Conservation (phyloP, 53 echinoderm and acorn worm genomes). For the Echinometra lucunter region DNA sequence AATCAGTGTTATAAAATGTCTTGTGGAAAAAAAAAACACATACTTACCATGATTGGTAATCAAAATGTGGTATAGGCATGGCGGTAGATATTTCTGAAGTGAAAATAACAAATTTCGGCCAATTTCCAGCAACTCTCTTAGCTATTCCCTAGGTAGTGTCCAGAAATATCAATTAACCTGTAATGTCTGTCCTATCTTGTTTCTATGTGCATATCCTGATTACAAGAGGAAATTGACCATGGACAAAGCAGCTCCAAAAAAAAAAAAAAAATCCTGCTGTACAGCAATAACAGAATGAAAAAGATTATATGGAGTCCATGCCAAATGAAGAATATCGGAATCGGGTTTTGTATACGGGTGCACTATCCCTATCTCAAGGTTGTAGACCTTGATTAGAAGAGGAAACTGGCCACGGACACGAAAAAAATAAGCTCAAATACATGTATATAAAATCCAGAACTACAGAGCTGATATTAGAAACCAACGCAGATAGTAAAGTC, state of each 20-base stretch:
- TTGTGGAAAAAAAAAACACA: background rate
- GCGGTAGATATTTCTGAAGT: background rate
- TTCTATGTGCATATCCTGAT: background rate
- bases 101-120: background rate
- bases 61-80: constrained; percentile 5
- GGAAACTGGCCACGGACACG: background rate
- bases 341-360: no score
- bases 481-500: background rate
- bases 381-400: background rate
- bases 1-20: background rate
- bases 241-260: background rate
- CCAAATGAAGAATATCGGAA: no score
- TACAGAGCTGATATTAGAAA: background rate
- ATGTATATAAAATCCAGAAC: background rate
- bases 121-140: background rate
- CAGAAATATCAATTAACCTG: background rate
- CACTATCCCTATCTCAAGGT: no score
- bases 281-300: no score
- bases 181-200: background rate
- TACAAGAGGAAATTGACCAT: background rate
- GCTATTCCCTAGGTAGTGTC: no score
- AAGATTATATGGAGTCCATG: no score
- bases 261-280: no score
- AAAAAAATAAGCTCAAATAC: background rate
- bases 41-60: background rate